These are phyloP conservation scores for Hetaerina titia DNA, from an alignment of 2,888 invertebrate genomes.

Conservation along the genomic window DNA sequence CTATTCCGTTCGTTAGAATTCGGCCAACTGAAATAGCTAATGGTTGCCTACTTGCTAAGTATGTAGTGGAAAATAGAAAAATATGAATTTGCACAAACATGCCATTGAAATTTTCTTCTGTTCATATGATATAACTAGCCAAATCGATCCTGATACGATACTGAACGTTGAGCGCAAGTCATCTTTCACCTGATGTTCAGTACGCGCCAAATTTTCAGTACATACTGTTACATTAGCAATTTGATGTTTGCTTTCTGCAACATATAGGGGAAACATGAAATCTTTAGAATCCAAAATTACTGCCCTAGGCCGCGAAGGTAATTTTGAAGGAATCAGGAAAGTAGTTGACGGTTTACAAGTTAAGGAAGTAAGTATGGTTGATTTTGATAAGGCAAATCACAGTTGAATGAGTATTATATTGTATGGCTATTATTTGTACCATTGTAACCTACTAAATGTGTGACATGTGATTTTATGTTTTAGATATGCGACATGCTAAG, in stretches of 20 bases:
- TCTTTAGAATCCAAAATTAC: background rate
- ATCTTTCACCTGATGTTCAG: background rate
- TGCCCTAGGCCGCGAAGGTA: conserved; percentile 28
- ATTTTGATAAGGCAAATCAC: background rate
- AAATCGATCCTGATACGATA: background rate
- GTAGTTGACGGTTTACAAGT: background rate
- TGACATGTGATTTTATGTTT: background rate
- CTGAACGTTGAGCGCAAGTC: background rate
- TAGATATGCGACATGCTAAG: conserved; percentile 34
- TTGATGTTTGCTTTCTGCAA: background rate
- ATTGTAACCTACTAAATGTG: background rate
- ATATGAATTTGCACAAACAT: too few species aligned
- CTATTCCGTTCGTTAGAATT: too few species aligned
- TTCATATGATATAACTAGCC: too few species aligned
- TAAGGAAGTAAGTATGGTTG: background rate
- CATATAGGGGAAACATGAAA: background rate
- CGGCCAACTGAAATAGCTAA: too few species aligned
- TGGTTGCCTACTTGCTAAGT: too few species aligned
- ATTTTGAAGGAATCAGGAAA: conserved; percentile 20
- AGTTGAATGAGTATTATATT: background rate
- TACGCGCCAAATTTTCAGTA: conserved; percentile 21
- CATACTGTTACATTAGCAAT: too few species aligned
- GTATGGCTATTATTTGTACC: background rate
- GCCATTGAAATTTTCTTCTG: too few species aligned
- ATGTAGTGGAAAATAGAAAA: too few species aligned